Evolutionary conservation across 2,113 vertebrate genomes (phyloP), one percentile per base, ranked within the genome.

Genomic region (Trichechus manatus): DNA sequence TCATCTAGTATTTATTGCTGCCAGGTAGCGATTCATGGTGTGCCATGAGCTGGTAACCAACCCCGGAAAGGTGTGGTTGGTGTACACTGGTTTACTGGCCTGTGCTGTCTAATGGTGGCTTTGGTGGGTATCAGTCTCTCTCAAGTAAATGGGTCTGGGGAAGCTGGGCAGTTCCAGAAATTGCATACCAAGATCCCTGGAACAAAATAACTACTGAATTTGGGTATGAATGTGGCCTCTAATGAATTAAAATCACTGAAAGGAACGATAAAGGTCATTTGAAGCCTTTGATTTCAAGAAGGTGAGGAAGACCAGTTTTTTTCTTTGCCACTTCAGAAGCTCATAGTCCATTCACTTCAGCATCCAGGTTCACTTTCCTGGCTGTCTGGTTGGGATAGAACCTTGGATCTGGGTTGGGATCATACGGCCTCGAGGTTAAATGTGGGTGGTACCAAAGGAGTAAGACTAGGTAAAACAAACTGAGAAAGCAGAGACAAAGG

Each of bases 1-100:
- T 93, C 47, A 20, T 95, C 92, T 92, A 89, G 53, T 97, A 91
- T 96, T 97, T 97, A 92, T 83, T 72, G 93, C 63, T 97, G 72
- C 68, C 83, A 89, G 4, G 1, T 56, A n/a, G 66, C 93, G 83
- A 50, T 89, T 87, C 72, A 95, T 91, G 89, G 61, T 86, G 42
- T 68, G 27, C 5, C 75, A 47, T 94, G 44, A 96, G 95, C 36
- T 95, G 63, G 87, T 93, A 53, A 90, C 47, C 61, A 63, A 87
- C 7, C 94, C 74, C 94, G 93, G 47, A 97, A 97, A 64, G 36
- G 59, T 85, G 22, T 97, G 25, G 44, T 92, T 96, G 63, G 77
- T 93, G 29, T 72, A 64, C 84, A 23, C 36, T 81, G 36, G 47
- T 78, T 97, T 95, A 91, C n/a, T 89, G 72, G 50, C 88, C 39